Conservation (phyloP, 2,888 invertebrate genomes). For the Chloroclystis v-ata region DNA sequence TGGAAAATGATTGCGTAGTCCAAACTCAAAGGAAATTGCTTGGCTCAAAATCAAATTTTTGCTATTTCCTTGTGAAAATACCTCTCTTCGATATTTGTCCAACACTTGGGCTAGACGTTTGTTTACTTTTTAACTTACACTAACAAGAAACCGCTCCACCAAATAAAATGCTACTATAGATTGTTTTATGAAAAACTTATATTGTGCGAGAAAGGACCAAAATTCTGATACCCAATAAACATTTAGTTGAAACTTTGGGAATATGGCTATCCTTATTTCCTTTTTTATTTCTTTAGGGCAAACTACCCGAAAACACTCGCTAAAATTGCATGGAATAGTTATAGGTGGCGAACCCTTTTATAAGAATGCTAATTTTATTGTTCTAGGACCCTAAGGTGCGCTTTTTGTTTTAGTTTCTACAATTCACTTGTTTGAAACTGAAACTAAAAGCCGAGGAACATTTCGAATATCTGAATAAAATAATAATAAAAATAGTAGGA, state of each 20-base stretch:
- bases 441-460: too few species aligned
- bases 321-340: constrained; percentile 37
- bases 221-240: constrained; percentile 19
- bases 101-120: constrained; percentile 35
- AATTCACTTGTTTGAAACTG: constrained; percentile 33
- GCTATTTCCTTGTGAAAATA: constrained; percentile 36
- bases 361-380: constrained; percentile 58
- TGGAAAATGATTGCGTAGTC: constrained; percentile 25
- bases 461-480: too few species aligned
- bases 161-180: too few species aligned
- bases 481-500: too few species aligned
- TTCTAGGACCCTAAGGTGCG: constrained; percentile 47
- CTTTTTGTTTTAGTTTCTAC: constrained; percentile 38
- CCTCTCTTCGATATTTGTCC: constrained; percentile 35
- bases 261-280: constrained; percentile 17
- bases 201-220: constrained; percentile 11
- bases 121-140: not conserved
- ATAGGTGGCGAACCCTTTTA: constrained; percentile 43
- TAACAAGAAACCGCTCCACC: too few species aligned
- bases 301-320: constrained; percentile 23
- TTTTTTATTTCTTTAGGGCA: constrained; percentile 27
- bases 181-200: not conserved
- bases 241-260: constrained; percentile 22
- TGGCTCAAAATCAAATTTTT: constrained; percentile 33
- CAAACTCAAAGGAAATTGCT: constrained; percentile 28